Percentiles rank a stretch among this genome's conserved stretches.
These are phyloP conservation scores for Metopolophium dirhodum DNA, from an alignment of 1,140 invertebrate species.

Conservation along the genomic window DNA sequence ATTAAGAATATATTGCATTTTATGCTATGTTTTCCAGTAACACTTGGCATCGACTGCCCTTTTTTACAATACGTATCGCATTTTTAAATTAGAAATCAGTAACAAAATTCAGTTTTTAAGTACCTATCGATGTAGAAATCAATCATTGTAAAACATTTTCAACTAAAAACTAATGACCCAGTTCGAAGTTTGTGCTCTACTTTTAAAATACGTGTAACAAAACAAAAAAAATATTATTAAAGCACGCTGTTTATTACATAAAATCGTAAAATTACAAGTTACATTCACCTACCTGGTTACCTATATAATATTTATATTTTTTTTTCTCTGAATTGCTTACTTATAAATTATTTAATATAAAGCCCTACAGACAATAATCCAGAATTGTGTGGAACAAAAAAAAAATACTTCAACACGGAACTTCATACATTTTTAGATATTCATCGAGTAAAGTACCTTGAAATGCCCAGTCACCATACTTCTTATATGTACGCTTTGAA, in stretches of 20 bases:
- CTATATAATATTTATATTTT: background rate
- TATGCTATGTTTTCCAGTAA: background rate
- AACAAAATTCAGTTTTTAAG: background rate
- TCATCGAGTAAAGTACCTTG: slow-evolving; percentile 3
- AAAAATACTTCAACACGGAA: background rate
- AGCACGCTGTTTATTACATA: background rate
- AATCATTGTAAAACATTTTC: background rate
- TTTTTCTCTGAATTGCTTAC: background rate
- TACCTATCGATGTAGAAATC: background rate
- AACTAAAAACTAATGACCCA: background rate
- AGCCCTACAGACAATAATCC: background rate
- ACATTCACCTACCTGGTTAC: background rate
- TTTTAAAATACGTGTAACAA: background rate
- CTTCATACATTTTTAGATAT: background rate
- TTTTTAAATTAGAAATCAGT: background rate
- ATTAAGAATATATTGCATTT: background rate
- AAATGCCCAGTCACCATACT: background rate
- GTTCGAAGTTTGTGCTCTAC: background rate
- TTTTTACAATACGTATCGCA: background rate
- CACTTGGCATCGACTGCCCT: background rate
- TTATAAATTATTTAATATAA: slow-evolving; percentile 23
- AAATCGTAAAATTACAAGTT: background rate
- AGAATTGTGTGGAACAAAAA: background rate
- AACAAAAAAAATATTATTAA: background rate
- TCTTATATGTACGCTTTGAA: background rate